These are phyloP conservation scores for Pemphigus obesinymphae DNA, from an alignment of 1,140 invertebrate genomes.

Conservation along the genomic window DNA sequence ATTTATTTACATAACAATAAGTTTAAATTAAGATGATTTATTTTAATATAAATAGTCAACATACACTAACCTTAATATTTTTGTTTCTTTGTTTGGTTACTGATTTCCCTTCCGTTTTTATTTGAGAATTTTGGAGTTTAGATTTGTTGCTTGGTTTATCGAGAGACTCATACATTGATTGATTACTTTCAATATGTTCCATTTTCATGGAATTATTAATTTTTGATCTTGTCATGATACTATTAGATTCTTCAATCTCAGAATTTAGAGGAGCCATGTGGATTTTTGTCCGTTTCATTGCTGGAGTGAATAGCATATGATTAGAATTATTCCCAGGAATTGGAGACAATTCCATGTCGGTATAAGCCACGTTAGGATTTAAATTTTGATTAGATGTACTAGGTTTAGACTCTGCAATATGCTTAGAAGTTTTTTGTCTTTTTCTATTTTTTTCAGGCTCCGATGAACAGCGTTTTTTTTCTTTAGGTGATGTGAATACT, in stretches of 20 bases:
- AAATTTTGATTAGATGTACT: not conserved
- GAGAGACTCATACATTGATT: too few relatives aligned
- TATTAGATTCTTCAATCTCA: not conserved
- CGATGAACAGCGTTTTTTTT: not conserved
- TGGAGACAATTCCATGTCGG: not conserved
- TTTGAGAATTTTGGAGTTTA: not conserved
- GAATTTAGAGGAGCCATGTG: not conserved
- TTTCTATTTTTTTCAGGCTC: not conserved
- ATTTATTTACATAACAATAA: too few relatives aligned
- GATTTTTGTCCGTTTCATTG: not conserved
- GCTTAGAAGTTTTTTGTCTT: not conserved
- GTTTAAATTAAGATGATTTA: too few relatives aligned
- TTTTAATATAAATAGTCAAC: not conserved
- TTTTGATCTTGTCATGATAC: not conserved
- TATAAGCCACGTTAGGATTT: not conserved
- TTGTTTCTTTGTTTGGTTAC: not conserved
- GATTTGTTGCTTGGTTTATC: not conserved
- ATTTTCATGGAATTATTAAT: not conserved
- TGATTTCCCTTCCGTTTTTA: too few relatives aligned
- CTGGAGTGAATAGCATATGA: slow-evolving; percentile 3
- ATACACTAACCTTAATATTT: not conserved
- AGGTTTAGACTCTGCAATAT: not conserved
- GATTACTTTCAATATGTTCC: too few relatives aligned
- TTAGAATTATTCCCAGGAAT: not conserved
- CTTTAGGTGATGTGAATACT: not conserved